Evolutionary conservation across 2,797 vertebrate genomes (phyloP).

Genomic region (Rhynchotus rufescens): DNA sequence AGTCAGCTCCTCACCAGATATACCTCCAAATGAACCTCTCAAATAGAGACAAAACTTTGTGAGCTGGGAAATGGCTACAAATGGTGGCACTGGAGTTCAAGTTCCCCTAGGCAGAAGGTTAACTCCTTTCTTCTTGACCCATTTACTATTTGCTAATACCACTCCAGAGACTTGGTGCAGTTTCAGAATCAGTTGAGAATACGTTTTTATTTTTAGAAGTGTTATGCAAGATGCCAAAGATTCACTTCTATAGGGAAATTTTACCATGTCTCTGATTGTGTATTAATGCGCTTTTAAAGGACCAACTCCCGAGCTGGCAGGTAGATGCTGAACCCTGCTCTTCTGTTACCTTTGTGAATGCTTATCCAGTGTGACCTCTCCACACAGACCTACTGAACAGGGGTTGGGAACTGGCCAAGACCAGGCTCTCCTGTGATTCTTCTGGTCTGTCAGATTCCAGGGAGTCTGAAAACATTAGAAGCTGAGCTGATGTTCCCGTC

Average conservation of each 20-base stretch:
- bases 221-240: accelerated
- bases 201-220: background rate
- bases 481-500: background rate
- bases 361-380: background rate
- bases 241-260: background rate
- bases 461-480: background rate
- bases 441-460: background rate
- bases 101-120: background rate
- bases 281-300: background rate
- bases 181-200: background rate
- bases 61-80: background rate
- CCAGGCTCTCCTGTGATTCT: background rate
- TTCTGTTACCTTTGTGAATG: background rate
- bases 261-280: background rate
- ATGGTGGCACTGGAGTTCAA: background rate
- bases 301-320: background rate
- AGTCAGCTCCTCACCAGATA: background rate
- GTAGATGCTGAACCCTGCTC: background rate
- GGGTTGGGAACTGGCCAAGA: background rate
- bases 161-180: background rate
- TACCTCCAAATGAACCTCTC: background rate
- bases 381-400: background rate
- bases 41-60: background rate
- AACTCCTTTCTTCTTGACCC: background rate
- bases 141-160: background rate